phyloP scores from a whole-genome alignment of 2,113 vertebrate genomes.

The Rhabdomys dilectus region DNA sequence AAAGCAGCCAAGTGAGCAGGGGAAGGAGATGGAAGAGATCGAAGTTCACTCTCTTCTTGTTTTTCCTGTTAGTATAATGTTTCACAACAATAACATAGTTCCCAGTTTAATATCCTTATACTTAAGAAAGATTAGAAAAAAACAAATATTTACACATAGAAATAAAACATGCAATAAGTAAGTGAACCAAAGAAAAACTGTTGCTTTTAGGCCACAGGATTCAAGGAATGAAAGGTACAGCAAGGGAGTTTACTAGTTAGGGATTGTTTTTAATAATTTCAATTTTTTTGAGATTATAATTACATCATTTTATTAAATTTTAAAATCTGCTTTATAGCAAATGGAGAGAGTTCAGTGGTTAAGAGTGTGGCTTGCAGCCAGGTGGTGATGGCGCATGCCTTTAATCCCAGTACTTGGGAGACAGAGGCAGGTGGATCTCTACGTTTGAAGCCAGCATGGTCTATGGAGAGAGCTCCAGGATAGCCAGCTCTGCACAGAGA shows the following conservation, averaged over 20 bases:
- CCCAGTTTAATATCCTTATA: slow-evolving; percentile 60
- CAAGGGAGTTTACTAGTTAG: background rate
- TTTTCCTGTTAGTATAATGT: slow-evolving; percentile 91
- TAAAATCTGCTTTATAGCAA: background rate
- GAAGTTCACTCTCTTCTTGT: slow-evolving; percentile 97
- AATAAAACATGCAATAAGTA: background rate
- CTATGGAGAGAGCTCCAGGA: background rate
- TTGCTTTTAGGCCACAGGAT: slow-evolving; percentile 5
- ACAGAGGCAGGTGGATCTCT: background rate
- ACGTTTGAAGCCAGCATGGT: background rate
- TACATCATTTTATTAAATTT: background rate
- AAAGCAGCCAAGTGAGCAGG: slow-evolving; percentile 92
- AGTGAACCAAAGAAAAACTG: slow-evolving; percentile 15
- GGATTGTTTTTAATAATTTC: background rate
- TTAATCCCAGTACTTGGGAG: background rate
- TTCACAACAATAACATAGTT: slow-evolving; percentile 66
- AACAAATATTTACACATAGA: slow-evolving; percentile 57
- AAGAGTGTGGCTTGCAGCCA: background rate
- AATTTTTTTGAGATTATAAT: background rate
- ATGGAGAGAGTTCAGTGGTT: background rate
- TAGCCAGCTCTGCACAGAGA: background rate
- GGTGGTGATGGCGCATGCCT: background rate
- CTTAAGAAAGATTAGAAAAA: slow-evolving; percentile 25
- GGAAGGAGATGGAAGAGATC: slow-evolving; percentile 92
- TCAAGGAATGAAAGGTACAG: background rate